A percentile compares a stretch with the other conserved stretches of the same genome.
Conservation (phyloP, 1,140 invertebrate species). For the Drosophila pallidifrons region DNA sequence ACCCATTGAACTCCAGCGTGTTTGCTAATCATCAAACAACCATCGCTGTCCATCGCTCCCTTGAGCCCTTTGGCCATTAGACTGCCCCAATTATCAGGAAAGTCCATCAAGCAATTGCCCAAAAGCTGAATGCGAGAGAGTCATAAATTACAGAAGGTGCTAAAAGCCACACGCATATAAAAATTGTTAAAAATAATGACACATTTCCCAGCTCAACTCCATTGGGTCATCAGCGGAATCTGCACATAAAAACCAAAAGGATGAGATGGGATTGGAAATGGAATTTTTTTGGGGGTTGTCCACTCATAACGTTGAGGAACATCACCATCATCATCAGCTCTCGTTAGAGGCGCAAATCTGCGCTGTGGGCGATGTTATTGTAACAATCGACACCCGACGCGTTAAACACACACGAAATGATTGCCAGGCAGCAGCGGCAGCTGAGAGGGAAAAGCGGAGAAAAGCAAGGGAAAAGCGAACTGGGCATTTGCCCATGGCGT, state of each 20-base stretch:
- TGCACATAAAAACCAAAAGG: conserved; percentile 32
- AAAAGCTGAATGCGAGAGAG: conserved; percentile 15
- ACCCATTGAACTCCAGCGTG: background rate
- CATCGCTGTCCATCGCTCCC: background rate
- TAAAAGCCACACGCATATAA: conserved; percentile 51
- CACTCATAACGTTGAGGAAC: conserved; percentile 24
- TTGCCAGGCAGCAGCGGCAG: conserved; percentile 29
- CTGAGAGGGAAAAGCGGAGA: background rate
- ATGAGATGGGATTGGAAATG: conserved; percentile 16
- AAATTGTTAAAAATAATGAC: conserved; percentile 67
- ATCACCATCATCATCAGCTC: conserved; percentile 32
- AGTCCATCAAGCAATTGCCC: conserved; percentile 45
- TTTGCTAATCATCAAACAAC: conserved; percentile 13
- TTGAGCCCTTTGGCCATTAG: conserved; percentile 9
- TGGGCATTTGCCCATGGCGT: conserved; percentile 57
- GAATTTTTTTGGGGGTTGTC: conserved; percentile 11
- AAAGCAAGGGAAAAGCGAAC: background rate
- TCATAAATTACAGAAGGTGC: conserved; percentile 77
- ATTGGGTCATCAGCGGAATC: conserved; percentile 25
- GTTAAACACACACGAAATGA: conserved; percentile 57
- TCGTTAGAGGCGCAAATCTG: conserved; percentile 76
- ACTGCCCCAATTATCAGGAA: conserved; percentile 43
- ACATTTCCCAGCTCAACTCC: conserved; percentile 43
- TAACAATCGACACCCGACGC: conserved; percentile 78
- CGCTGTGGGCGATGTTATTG: conserved; percentile 77